A percentile compares a stretch with the other conserved stretches of the same genome.
phyloP scores from a whole-genome alignment of 2,113 vertebrate species.

The Sturnira hondurensis region DNA sequence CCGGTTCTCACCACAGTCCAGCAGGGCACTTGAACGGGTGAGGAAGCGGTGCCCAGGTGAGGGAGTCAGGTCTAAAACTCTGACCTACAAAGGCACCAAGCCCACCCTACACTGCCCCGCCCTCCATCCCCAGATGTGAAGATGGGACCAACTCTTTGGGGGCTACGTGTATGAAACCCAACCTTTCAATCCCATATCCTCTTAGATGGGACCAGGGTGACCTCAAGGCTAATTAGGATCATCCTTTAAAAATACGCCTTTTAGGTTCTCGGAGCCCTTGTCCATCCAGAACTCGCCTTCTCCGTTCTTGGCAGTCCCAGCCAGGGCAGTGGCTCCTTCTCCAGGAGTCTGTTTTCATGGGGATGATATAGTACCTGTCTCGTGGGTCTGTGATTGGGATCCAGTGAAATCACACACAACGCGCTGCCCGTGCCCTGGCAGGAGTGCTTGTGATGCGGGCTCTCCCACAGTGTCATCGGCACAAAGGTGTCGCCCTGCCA shows the following conservation, averaged over 20 bases:
- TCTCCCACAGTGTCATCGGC: rapidly evolving
- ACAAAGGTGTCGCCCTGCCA: no score
- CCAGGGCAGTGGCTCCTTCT: no score
- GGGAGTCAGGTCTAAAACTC: background rate
- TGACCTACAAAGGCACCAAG: no score
- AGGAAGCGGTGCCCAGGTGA: background rate
- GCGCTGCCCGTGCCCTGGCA: rapidly evolving
- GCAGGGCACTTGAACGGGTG: background rate
- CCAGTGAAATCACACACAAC: rapidly evolving
- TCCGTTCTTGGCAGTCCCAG: background rate
- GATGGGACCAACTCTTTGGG: background rate
- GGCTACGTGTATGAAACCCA: background rate
- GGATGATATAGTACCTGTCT: background rate
- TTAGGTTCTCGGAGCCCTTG: background rate
- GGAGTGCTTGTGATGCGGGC: rapidly evolving
- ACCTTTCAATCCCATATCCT: background rate
- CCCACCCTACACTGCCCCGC: background rate
- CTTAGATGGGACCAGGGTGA: background rate
- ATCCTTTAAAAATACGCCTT: background rate
- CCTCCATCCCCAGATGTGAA: background rate
- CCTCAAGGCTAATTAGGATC: background rate
- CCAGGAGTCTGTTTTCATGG: background rate
- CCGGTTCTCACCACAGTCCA: rapidly evolving
- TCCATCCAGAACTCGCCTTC: background rate
- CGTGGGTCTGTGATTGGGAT: rapidly evolving